Evolutionary conservation across 2,797 vertebrate genomes (phyloP), one percentile per base, ranked within the genome.

Genomic region (Periparus ater): DNA sequence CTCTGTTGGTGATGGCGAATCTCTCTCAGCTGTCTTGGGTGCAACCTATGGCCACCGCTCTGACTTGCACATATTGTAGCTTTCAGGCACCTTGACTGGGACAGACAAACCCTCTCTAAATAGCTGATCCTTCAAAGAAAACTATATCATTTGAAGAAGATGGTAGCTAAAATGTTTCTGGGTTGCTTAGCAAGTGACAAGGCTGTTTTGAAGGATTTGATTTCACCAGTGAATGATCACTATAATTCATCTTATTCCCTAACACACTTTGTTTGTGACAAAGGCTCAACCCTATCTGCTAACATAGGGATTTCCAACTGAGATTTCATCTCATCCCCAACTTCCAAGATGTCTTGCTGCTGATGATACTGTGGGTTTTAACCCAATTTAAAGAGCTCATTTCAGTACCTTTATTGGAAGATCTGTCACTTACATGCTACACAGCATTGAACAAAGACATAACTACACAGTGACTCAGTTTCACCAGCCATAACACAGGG

Each of bases 1-100:
- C 10, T 18, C 15, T 7, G 0, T 0, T 53, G 48, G 5, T 13
- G n/a, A 45, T 32, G 53, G 55, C 0, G 0, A 77, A 47, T n/a
- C 17, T 57, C 40, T 38, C 48, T 71, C 75, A 66, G n/a, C 9
- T 48, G 8, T 61, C 44, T 34, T 2, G 1, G 22, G 5, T 61
- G 30, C 47, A 65, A 18, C 30, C 50, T 38, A 5, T 1, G 5
- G 29, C 14, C n/a, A 16, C 45, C 38, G 32, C 32, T 75, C 36
- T n/a, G 38, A n/a, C 19, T 67, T 71, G 27, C 26, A 17, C 15
- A 7, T 17, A 38, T 2, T 11, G 4, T 25, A 74, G 55, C 6
- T 66, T 62, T 55, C 53, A 71, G 45, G 22, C 8, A 82, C 32
- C 16, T 44, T 1, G 0, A 10, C 9, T 34, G 4, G 6, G 16